A percentile compares a stretch with the other conserved stretches of the same genome.
Evolutionary conservation across 2,888 invertebrate species (phyloP).

Genomic region (Synergus laeviventris): DNA sequence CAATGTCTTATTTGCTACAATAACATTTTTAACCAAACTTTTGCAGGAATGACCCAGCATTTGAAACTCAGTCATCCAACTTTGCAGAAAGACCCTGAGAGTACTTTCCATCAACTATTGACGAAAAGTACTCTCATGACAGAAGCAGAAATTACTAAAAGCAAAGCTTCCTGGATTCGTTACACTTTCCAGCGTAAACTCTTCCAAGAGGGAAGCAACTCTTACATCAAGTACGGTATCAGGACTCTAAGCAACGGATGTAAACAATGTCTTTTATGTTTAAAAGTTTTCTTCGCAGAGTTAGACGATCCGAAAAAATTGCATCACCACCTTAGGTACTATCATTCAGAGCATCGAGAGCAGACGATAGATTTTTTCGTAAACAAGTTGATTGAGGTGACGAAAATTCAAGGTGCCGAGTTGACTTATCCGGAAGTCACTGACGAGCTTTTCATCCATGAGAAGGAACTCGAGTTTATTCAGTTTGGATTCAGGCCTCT

Average conservation of each 20-base stretch:
- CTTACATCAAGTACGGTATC: background rate
- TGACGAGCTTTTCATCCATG: background rate
- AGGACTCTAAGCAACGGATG: background rate
- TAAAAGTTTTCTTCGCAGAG: background rate
- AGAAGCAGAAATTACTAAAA: background rate
- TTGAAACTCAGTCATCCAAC: background rate
- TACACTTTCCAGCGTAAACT: background rate
- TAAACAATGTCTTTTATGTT: background rate
- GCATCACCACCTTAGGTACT: background rate
- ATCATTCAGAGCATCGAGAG: background rate
- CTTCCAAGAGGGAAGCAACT: too few relatives aligned
- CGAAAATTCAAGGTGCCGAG: background rate
- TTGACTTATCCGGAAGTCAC: background rate
- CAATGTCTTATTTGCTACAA: constrained; percentile 9
- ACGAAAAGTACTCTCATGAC: too few relatives aligned
- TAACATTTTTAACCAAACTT: background rate
- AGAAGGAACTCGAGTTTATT: background rate
- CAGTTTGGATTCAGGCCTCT: constrained; percentile 1
- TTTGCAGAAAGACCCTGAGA: background rate
- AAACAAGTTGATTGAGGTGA: background rate
- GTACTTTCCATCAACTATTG: background rate
- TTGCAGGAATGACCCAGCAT: background rate
- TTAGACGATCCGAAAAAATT: background rate
- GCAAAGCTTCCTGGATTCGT: background rate
- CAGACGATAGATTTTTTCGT: background rate